Conservation (phyloP, 2,888 invertebrate genomes). For the Ophion costatus region DNA sequence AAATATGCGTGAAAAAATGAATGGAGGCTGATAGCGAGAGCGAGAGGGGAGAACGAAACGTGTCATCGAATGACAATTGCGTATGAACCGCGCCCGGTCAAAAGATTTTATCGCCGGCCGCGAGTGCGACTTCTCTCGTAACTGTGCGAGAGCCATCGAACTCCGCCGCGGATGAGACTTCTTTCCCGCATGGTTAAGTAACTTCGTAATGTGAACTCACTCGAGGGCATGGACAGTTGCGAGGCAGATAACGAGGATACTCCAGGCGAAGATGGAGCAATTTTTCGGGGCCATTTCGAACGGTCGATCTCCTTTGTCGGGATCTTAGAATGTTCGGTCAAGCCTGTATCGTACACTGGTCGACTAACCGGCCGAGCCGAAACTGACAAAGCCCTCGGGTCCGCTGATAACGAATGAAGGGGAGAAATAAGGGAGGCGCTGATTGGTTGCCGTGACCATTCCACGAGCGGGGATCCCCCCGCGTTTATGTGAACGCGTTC, state of each 20-base stretch:
- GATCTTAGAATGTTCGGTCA: background rate
- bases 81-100: background rate
- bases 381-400: background rate
- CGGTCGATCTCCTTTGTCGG: background rate
- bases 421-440: background rate
- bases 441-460: background rate
- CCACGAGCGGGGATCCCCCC: background rate
- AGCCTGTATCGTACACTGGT: background rate
- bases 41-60: background rate
- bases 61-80: background rate
- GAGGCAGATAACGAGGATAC: background rate
- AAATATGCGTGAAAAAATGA: background rate
- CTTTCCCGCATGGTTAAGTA: background rate
- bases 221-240: background rate
- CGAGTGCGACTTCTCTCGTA: background rate
- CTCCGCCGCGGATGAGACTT: background rate
- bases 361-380: background rate
- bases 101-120: background rate
- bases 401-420: conserved; percentile 5
- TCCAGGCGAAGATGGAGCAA: background rate
- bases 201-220: conserved; percentile 1
- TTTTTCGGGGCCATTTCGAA: background rate
- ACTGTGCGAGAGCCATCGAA: background rate
- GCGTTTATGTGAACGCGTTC: background rate
- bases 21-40: background rate